These are phyloP conservation scores for Misgurnus anguillicaudatus DNA, from an alignment of 2,113 vertebrate species.

Conservation along the genomic window DNA sequence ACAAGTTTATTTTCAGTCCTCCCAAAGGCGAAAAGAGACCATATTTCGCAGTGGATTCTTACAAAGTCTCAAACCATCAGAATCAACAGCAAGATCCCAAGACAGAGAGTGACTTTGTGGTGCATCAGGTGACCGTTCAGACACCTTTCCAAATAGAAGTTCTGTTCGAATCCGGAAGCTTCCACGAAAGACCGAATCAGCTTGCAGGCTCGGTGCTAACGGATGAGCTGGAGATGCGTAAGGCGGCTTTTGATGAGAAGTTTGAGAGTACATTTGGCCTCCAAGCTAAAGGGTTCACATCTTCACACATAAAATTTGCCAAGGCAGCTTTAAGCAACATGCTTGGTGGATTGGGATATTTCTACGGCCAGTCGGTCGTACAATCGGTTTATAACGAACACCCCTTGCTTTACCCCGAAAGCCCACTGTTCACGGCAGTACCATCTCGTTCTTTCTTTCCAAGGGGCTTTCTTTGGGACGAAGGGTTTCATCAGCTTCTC, in stretches of 20 bases:
- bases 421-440: constrained; percentile 84
- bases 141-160: constrained; percentile 83
- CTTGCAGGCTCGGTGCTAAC: constrained; percentile 76
- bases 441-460: constrained; percentile 97
- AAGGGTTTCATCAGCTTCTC: constrained; percentile 94
- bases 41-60: constrained; percentile 77
- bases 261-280: constrained; percentile 85
- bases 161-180: constrained; percentile 87
- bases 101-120: constrained; percentile 77
- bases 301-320: constrained; percentile 76
- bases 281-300: constrained; percentile 73
- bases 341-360: constrained; percentile 91
- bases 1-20: constrained; percentile 77
- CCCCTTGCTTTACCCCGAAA: constrained; percentile 71
- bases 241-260: constrained; percentile 72
- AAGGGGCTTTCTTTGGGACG: constrained; percentile 95
- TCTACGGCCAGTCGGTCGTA: constrained; percentile 85
- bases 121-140: constrained; percentile 90
- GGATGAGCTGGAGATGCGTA: constrained; percentile 70
- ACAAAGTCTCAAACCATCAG: constrained; percentile 70
- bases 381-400: constrained; percentile 72
- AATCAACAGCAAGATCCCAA: constrained; percentile 71
- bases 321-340: constrained; percentile 88
- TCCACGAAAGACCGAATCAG: constrained; percentile 64
- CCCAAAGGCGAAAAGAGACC: constrained; percentile 75